Base-by-base conservation (phyloP, 2,113 vertebrate species). In the Grantiella picta region DNA sequence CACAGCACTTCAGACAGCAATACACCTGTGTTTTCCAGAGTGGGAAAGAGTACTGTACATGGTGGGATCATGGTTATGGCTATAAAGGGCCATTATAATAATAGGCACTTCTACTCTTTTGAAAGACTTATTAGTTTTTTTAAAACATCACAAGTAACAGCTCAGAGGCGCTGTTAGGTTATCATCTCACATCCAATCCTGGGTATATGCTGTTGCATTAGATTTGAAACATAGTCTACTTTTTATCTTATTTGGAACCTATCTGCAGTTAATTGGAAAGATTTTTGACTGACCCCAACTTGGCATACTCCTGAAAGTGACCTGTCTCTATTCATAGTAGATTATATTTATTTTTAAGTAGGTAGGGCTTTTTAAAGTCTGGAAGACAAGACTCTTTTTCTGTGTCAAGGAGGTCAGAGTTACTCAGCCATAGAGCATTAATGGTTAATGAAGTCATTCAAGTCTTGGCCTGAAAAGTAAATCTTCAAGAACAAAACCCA, bases 391-490 rank as follows among this genome's bases (percentile, higher is more conserved):
- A 40, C 50, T 71, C 2, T 82, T 45, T 88, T 83, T 66, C 49
- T 64, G 15, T 78, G 61, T 89, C 59, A 49, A 17, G 53, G 36
- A 92, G 65, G 66, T 92, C 86, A 82, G 69, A 92, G 54, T 87
- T 95, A 89, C 66, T 95, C 84, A 94, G 73, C 91, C 35, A 2
- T 79, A 11, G 19, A 91, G 40, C 77, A 42, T 79, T 92, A 89
- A 47, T 61, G 16, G 31, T 68, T 94, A 89, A 79, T 91, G n/a
- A 89, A 85, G 73, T 84, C 5, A 79, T 92, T 95, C 80, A 78
- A 86, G 49, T 65, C 70, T 76, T 91, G 73, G 31, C 33, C 84
- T 94, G 87, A 87, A 89, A 95, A 94, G 84, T 89, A 89, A 84
- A 91, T 92, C n/a, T 71, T 86, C 35, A 64, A 68, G 73, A 64